phyloP scores from a whole-genome alignment of 2,888 invertebrate genomes.

The Copidosoma aretas region DNA sequence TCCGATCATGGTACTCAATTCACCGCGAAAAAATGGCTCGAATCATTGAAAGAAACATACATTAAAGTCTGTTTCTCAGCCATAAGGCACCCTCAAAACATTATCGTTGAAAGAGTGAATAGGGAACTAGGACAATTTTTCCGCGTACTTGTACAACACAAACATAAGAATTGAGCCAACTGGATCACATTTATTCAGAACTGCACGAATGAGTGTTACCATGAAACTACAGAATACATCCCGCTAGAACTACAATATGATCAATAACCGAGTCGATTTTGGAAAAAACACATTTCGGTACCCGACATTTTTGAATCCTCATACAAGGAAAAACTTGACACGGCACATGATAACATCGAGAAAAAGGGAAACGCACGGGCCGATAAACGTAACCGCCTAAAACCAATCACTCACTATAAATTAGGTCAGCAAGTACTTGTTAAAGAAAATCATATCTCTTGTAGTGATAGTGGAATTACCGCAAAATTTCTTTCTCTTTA shows the following conservation, averaged over 20 bases:
- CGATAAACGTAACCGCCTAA: background rate
- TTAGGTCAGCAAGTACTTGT: background rate
- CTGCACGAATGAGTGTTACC: too few species aligned
- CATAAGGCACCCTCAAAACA: background rate
- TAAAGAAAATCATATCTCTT: background rate
- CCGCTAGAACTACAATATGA: conserved; percentile 2
- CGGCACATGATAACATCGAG: background rate
- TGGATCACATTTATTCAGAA: background rate
- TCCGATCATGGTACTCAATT: conserved; percentile 23
- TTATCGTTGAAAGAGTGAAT: too few species aligned
- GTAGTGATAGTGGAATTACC: background rate
- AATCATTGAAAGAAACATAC: background rate
- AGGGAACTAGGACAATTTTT: conserved; percentile 1
- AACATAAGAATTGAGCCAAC: too few species aligned
- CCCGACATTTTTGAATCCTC: background rate
- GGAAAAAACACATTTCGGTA: background rate
- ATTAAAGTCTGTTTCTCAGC: background rate
- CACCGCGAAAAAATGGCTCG: conserved; percentile 1
- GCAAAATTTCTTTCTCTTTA: background rate
- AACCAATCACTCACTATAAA: background rate
- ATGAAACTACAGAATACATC: background rate
- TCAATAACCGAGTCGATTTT: background rate
- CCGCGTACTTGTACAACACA: background rate
- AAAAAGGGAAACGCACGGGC: background rate
- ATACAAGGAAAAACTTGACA: background rate